Evolutionary conservation across 2,113 vertebrate species (phyloP).

Genomic region (Hyperoodon ampullatus): DNA sequence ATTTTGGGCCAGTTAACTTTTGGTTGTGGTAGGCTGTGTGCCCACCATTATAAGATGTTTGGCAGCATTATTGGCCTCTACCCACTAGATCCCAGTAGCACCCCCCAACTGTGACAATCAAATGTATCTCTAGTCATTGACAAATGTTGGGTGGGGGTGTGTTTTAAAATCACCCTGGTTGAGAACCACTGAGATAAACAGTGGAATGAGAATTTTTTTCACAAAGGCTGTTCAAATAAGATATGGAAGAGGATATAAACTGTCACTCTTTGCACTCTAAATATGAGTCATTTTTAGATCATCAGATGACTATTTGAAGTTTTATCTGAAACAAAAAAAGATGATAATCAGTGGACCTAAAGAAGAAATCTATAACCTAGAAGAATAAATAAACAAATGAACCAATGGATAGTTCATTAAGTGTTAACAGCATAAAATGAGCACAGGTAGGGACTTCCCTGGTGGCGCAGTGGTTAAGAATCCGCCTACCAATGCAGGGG

Average conservation of each 20-base stretch:
- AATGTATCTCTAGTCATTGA: background rate
- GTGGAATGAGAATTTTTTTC: background rate
- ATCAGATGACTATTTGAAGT: constrained; percentile 5
- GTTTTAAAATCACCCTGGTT: background rate
- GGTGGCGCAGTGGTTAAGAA: too few species aligned
- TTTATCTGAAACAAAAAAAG: background rate
- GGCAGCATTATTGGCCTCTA: background rate
- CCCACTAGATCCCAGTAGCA: background rate
- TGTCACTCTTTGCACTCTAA: background rate
- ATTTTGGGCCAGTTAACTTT: background rate
- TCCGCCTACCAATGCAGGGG: too few species aligned
- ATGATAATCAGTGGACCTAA: background rate
- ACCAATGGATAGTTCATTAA: background rate
- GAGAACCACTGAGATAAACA: constrained; percentile 12
- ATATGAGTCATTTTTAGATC: background rate
- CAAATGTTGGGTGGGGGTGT: background rate
- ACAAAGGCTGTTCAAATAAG: background rate
- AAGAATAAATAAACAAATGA: background rate
- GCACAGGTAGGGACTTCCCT: background rate
- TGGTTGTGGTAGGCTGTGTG: background rate
- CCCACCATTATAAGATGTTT: background rate
- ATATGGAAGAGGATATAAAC: background rate
- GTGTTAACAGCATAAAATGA: background rate
- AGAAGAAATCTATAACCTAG: background rate
- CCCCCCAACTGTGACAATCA: background rate